A percentile compares a stretch with the other conserved stretches of the same genome.
These are phyloP conservation scores for Ahaetulla prasina DNA, from an alignment of 2,113 vertebrate genomes.

Conservation along the genomic window DNA sequence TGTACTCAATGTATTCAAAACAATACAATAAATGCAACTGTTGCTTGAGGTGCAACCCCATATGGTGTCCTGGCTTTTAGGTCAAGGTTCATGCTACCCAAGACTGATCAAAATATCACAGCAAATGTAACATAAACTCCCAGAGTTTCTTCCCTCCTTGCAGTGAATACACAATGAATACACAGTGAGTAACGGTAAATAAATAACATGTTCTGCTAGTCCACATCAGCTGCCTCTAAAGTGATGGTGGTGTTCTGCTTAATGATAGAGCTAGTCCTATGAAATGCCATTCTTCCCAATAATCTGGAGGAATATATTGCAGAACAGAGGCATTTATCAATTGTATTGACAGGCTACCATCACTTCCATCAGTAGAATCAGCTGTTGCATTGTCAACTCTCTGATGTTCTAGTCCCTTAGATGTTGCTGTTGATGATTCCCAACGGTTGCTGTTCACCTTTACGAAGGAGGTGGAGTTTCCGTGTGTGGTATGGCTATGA, in stretches of 20 bases:
- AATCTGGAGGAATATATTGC: constrained; percentile 1
- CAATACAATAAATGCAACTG: not conserved
- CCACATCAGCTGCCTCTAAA: not conserved
- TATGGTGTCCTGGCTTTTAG: too few species aligned
- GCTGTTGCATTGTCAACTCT: not conserved
- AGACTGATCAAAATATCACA: not conserved
- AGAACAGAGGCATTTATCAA: constrained; percentile 4
- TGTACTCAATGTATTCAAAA: not conserved
- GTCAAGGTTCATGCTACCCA: not conserved
- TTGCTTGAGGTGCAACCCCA: not conserved
- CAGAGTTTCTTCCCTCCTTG: not conserved
- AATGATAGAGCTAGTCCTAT: not conserved
- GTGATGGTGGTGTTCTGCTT: not conserved
- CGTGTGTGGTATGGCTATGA: not conserved
- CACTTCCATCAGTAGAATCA: not conserved
- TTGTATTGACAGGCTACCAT: constrained; percentile 16
- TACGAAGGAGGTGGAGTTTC: not conserved
- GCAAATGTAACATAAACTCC: not conserved
- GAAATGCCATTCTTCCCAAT: not conserved
- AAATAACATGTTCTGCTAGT: not conserved
- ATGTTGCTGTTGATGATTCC: not conserved
- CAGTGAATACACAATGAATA: not conserved
- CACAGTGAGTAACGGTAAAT: not conserved
- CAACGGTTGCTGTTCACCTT: not conserved
- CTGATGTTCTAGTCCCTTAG: not conserved